Percentiles rank a stretch among this genome's conserved stretches.
These are phyloP conservation scores for Scleropages formosus DNA, from an alignment of 2,797 vertebrate genomes.

Conservation along the genomic window DNA sequence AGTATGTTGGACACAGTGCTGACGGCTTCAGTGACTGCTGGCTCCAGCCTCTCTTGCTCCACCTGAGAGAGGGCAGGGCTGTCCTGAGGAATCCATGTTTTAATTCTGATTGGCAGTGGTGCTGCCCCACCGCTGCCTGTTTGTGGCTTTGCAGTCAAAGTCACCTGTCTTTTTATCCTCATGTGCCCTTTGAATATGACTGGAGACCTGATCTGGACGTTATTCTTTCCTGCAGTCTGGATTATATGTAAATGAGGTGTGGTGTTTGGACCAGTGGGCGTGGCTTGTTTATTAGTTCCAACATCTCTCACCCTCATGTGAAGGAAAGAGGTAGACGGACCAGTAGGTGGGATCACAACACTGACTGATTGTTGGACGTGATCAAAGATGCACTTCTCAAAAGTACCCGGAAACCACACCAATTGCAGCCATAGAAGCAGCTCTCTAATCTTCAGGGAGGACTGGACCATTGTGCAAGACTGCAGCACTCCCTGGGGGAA, in stretches of 20 bases:
- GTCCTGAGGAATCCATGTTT: conserved; percentile 57
- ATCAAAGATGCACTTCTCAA: conserved; percentile 66
- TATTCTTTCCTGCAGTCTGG: neutral
- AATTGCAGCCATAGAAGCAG: conserved; percentile 42
- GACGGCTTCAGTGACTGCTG: conserved; percentile 63
- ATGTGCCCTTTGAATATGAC: neutral
- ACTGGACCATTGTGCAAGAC: conserved; percentile 33
- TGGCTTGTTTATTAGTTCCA: neutral
- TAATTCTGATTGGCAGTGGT: conserved; percentile 71
- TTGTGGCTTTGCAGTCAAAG: neutral
- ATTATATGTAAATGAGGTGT: neutral
- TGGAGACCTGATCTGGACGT: too few relatives aligned
- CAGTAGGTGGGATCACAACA: conserved; percentile 39
- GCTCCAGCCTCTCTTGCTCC: conserved; percentile 51
- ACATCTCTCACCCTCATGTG: neutral
- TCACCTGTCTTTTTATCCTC: conserved; percentile 1
- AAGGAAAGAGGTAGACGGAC: conserved; percentile 25
- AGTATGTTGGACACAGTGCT: conserved; percentile 52
- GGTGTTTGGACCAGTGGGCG: neutral
- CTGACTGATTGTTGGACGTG: conserved; percentile 57
- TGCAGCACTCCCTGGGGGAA: neutral
- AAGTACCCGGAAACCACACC: conserved; percentile 39
- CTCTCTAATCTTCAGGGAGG: neutral
- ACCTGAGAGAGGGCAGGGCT: conserved; percentile 42
- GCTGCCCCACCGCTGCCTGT: conserved; percentile 11